Percentiles rank a stretch among this genome's conserved stretches.
These are phyloP conservation scores for Hydroisotoma schaefferi DNA, from an alignment of 2,888 invertebrate genomes.

Conservation along the genomic window DNA sequence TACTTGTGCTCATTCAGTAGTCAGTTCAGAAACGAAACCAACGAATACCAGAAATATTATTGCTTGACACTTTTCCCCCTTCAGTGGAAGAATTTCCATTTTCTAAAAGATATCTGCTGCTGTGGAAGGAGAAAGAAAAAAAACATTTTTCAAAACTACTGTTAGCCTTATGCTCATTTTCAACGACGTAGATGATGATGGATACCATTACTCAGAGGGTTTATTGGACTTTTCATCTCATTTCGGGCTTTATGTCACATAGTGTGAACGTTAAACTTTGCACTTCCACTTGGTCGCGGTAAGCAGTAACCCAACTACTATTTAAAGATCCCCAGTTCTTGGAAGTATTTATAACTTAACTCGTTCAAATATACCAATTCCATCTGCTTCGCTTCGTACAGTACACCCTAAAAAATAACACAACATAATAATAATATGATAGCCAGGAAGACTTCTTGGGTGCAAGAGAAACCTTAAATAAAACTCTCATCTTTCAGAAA, in stretches of 20 bases:
- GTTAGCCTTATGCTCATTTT: not conserved
- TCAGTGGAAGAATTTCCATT: too few species aligned
- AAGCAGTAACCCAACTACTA: too few species aligned
- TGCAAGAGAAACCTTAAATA: slow-evolving; percentile 4
- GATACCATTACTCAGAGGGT: slow-evolving; percentile 14
- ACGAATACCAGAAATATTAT: slow-evolving; percentile 1
- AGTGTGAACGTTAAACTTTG: slow-evolving; percentile 1
- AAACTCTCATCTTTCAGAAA: slow-evolving; percentile 1
- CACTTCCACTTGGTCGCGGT: too few species aligned
- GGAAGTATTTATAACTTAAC: slow-evolving; percentile 2
- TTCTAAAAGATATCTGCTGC: too few species aligned
- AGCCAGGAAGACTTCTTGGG: not conserved
- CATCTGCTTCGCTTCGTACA: not conserved
- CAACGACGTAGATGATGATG: slow-evolving; percentile 9
- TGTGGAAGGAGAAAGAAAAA: too few species aligned
- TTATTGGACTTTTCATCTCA: slow-evolving; percentile 18
- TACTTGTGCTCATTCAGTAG: too few species aligned
- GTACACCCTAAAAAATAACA: too few species aligned
- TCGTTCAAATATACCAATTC: slow-evolving; percentile 1
- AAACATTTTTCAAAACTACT: too few species aligned
- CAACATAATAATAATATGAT: too few species aligned
- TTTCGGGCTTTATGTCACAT: not conserved
- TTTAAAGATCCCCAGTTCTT: too few species aligned
- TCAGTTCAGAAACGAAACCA: too few species aligned
- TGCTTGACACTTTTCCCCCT: slow-evolving; percentile 1